These are phyloP conservation scores for Eilema caniola DNA, from an alignment of 2,888 invertebrate species.

Conservation along the genomic window DNA sequence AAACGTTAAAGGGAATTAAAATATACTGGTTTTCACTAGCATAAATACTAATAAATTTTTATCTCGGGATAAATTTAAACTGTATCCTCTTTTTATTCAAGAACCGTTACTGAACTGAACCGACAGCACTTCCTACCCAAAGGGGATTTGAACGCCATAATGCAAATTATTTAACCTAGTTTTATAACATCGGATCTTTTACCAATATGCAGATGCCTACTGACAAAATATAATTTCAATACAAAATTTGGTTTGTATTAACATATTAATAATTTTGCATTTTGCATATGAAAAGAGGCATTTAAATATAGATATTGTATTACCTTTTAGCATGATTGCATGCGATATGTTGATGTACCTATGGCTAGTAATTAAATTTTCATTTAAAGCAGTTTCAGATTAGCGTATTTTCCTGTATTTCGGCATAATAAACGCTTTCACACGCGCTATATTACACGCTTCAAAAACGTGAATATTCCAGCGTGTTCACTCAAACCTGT, in stretches of 20 bases:
- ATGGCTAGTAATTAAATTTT: background rate
- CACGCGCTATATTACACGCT: no score
- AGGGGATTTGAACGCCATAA: conserved; percentile 10
- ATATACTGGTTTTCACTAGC: background rate
- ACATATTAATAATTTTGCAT: no score
- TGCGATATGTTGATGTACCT: background rate
- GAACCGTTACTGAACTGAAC: conserved; percentile 14
- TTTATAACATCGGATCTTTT: conserved; percentile 1
- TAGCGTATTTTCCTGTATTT: no score
- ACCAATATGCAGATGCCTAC: background rate
- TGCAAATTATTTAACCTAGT: conserved; percentile 15
- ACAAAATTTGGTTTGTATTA: background rate
- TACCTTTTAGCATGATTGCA: background rate
- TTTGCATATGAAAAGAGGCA: background rate
- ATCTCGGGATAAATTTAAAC: background rate
- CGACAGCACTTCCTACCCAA: conserved; percentile 10
- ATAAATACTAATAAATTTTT: background rate
- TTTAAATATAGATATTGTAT: background rate
- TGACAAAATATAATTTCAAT: background rate
- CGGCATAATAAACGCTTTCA: no score
- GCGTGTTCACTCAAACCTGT: no score
- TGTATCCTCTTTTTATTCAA: conserved; percentile 5
- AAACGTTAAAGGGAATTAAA: no score
- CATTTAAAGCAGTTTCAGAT: background rate
- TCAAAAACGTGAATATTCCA: no score